Conservation (phyloP, 37 sponge, comb jelly and placozoan species). For the Mnemiopsis leidyi region DNA sequence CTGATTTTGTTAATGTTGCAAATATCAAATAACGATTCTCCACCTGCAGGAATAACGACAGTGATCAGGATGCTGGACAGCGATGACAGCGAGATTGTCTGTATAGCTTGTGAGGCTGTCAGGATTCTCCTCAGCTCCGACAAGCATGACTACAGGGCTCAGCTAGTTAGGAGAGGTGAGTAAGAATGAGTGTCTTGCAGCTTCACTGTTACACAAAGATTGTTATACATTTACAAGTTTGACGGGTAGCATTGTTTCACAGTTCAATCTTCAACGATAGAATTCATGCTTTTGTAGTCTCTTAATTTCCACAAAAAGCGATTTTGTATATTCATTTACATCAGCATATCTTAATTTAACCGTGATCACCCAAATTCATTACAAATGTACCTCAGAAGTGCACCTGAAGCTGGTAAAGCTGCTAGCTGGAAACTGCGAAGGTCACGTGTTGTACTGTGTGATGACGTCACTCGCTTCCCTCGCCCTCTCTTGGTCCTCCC, state of each 20-base stretch:
- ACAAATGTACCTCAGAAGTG: constrained; percentile 16
- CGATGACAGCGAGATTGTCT: background rate
- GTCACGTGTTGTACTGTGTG: constrained; percentile 51
- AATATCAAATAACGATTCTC: too few species aligned
- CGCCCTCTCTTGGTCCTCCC: constrained; percentile 13
- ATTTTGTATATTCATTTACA: too few species aligned
- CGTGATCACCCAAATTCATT: too few species aligned
- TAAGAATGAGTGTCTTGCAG: too few species aligned
- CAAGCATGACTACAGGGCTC: background rate
- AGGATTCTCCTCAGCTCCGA: constrained; percentile 46
- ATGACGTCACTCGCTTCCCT: constrained; percentile 1
- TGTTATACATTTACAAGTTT: too few species aligned
- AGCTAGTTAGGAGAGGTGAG: constrained; percentile 28
- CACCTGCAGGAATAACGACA: constrained; percentile 36
- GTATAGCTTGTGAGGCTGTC: constrained; percentile 18
- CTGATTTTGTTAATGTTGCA: too few species aligned
- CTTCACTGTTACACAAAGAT: too few species aligned
- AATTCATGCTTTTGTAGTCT: too few species aligned
- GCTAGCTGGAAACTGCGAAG: background rate
- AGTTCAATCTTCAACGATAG: too few species aligned
- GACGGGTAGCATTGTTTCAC: too few species aligned
- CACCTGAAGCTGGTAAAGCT: background rate
- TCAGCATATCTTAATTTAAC: too few species aligned
- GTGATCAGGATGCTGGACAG: constrained; percentile 49
- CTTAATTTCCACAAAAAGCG: too few species aligned